Conservation (phyloP, 2,113 vertebrate genomes). For the Cercocebus atys region DNA sequence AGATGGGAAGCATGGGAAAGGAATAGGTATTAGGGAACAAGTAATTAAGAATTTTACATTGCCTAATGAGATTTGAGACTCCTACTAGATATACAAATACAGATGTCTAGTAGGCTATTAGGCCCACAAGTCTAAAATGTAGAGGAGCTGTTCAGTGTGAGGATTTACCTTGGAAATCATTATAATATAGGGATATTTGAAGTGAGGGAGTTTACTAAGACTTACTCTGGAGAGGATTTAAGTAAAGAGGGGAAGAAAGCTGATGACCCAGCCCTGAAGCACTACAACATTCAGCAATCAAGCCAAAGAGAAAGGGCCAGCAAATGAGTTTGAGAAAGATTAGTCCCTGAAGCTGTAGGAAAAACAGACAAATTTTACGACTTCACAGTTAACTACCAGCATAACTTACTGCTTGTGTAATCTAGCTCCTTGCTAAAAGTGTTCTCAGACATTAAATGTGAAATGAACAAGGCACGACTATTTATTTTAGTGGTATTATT, state of each 20-base stretch:
- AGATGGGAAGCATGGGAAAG: not conserved
- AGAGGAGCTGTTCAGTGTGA: not conserved
- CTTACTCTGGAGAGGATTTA: not conserved
- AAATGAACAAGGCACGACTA: not conserved
- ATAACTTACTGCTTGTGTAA: not conserved
- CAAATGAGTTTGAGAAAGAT: not conserved
- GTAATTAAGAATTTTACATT: not conserved
- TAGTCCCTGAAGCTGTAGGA: not conserved
- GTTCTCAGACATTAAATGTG: not conserved
- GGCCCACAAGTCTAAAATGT: not conserved
- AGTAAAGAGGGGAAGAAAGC: not conserved
- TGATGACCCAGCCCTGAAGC: not conserved
- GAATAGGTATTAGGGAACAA: not conserved
- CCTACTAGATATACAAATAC: not conserved
- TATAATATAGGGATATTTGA: not conserved
- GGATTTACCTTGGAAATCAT: not conserved
- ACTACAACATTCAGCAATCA: not conserved
- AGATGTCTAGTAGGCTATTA: not conserved
- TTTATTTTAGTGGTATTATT: not conserved
- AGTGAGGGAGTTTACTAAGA: not conserved
- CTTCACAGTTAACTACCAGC: not conserved
- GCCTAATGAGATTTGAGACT: not conserved
- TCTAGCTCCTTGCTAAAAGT: not conserved
- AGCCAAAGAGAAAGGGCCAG: not conserved
- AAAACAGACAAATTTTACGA: not conserved